These are phyloP conservation scores for Scarus forsteni DNA, from an alignment of 2,797 vertebrate species.

Conservation along the genomic window DNA sequence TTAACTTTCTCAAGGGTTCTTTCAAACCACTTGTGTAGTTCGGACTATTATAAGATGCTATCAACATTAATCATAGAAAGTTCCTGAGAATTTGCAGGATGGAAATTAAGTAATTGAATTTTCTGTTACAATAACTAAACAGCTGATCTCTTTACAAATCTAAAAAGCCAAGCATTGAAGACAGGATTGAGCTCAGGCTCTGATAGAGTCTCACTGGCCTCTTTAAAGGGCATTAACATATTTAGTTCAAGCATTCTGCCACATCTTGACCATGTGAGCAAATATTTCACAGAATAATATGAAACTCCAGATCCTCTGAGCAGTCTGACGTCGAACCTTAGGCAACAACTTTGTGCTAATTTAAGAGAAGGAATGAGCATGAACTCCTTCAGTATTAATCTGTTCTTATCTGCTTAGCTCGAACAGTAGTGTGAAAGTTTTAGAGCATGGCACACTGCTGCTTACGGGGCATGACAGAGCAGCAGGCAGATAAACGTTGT, in stretches of 20 bases:
- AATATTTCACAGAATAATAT: background rate
- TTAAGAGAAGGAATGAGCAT: constrained; percentile 25
- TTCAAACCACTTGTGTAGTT: too few species aligned
- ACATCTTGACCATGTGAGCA: constrained; percentile 1
- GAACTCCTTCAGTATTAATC: constrained; percentile 57
- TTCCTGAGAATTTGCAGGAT: too few species aligned
- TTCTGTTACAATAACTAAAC: too few species aligned
- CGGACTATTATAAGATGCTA: too few species aligned
- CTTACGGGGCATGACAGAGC: constrained; percentile 25
- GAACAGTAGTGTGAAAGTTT: constrained; percentile 8
- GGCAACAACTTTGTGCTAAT: constrained; percentile 22
- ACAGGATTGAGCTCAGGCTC: too few species aligned
- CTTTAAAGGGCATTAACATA: too few species aligned
- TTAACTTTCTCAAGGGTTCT: too few species aligned
- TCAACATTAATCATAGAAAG: too few species aligned
- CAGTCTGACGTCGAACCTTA: background rate
- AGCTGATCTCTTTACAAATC: too few species aligned
- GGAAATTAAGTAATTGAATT: too few species aligned
- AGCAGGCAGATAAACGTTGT: background rate
- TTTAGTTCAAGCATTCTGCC: background rate
- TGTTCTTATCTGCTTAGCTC: constrained; percentile 53
- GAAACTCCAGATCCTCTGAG: background rate
- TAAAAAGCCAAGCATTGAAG: too few species aligned
- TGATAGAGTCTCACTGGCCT: too few species aligned
- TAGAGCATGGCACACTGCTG: constrained; percentile 4